Evolutionary conservation across 2,888 invertebrate genomes (phyloP).

Genomic region (Drosophila austrosaltans): DNA sequence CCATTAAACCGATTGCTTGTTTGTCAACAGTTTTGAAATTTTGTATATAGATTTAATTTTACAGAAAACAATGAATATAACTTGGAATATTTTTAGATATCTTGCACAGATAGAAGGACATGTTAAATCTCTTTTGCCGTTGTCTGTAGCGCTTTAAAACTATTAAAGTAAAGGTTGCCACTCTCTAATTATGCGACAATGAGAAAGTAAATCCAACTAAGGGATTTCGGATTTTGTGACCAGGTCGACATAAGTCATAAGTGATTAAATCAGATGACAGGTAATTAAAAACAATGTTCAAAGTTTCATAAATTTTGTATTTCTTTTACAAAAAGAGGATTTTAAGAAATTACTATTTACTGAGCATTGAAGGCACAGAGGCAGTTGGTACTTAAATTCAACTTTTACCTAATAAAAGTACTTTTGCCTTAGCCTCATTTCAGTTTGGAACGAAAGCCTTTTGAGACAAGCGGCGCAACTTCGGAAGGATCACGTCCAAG

Average conservation of each 20-base stretch:
- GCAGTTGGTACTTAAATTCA: conserved; percentile 21
- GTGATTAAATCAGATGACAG: neutral
- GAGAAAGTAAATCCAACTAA: neutral
- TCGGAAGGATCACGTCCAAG: conserved; percentile 88
- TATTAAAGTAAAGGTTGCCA: too few species aligned
- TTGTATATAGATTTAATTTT: too few species aligned
- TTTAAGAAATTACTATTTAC: conserved; percentile 17
- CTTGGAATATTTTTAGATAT: too few species aligned
- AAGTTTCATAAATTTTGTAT: neutral
- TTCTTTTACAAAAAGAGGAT: neutral
- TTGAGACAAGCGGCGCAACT: conserved; percentile 86
- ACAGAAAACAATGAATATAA: too few species aligned
- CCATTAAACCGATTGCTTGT: too few species aligned
- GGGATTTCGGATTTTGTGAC: neutral
- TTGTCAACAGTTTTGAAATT: too few species aligned
- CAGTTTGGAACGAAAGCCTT: conserved; percentile 86
- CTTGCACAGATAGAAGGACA: too few species aligned
- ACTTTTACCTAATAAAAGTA: conserved; percentile 15
- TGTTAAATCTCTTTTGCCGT: too few species aligned
- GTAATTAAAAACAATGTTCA: neutral
- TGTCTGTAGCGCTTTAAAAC: too few species aligned
- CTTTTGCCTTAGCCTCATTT: conserved; percentile 47
- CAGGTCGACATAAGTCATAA: neutral
- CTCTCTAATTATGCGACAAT: neutral
- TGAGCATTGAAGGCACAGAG: conserved; percentile 29